phyloP scores from a whole-genome alignment of 2,113 vertebrate species.

The Aramus guarauna region DNA sequence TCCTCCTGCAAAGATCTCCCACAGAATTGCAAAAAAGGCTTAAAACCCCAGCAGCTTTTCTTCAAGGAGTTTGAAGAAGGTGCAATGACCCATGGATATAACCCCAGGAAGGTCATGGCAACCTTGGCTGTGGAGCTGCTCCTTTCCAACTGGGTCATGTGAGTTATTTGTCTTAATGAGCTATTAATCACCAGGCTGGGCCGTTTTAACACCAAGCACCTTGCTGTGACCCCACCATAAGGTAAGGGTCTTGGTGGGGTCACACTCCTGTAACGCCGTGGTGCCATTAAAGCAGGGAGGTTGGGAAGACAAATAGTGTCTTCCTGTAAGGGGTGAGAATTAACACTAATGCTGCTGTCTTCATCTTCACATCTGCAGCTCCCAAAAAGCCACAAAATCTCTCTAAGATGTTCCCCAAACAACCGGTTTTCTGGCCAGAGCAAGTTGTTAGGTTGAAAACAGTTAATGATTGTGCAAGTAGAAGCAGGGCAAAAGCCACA shows the following conservation, averaged over 20 bases:
- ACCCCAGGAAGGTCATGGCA: background rate
- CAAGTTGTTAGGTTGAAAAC: background rate
- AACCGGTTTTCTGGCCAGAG: background rate
- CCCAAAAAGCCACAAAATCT: background rate
- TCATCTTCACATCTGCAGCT: background rate
- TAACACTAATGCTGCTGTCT: background rate
- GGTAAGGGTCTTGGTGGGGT: background rate
- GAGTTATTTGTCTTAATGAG: background rate
- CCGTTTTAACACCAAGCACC: background rate
- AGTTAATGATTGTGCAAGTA: fast-evolving
- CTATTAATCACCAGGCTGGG: background rate
- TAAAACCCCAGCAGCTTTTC: background rate
- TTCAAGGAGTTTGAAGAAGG: background rate
- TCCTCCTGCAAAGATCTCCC: background rate
- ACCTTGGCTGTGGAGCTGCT: background rate
- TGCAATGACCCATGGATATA: background rate
- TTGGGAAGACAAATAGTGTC: background rate
- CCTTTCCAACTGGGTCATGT: background rate
- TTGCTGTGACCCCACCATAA: background rate
- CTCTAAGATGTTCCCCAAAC: background rate
- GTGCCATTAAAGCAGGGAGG: background rate
- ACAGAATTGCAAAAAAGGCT: background rate
- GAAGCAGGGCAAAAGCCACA: background rate
- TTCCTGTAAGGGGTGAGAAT: background rate
- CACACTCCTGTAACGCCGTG: fast-evolving